Percentiles rank a stretch among this genome's conserved stretches.
phyloP scores from a whole-genome alignment of 2,888 invertebrate species.

The Hirtodrosophila trivittata region DNA sequence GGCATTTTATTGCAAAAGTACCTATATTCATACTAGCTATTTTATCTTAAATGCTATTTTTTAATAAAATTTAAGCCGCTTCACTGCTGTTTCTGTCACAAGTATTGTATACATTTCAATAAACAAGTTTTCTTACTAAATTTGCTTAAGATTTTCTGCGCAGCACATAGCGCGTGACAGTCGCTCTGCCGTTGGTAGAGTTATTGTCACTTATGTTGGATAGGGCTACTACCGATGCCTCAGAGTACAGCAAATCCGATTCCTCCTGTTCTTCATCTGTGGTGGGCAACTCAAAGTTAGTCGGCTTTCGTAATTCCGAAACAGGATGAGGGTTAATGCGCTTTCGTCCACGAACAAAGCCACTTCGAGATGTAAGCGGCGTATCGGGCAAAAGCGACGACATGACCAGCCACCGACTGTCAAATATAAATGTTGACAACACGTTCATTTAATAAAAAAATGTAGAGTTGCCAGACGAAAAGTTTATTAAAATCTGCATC shows the following conservation, averaged over 20 bases:
- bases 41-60: too few species aligned
- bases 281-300: neutral
- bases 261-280: neutral
- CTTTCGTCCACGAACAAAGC: constrained; percentile 29
- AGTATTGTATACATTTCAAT: constrained; percentile 44
- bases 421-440: too few species aligned
- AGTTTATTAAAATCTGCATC: neutral
- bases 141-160: neutral
- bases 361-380: constrained; percentile 30
- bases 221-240: too few species aligned
- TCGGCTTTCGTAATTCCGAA: neutral
- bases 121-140: constrained; percentile 33
- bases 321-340: constrained; percentile 35
- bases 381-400: neutral
- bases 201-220: too few species aligned
- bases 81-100: constrained; percentile 58
- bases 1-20: constrained; percentile 14
- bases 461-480: neutral
- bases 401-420: constrained; percentile 8
- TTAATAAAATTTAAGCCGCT: constrained; percentile 45
- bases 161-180: neutral
- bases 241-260: too few species aligned
- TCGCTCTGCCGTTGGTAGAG: neutral
- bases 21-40: too few species aligned
- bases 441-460: too few species aligned